Evolutionary conservation across 2,113 vertebrate species (phyloP).

Genomic region (Cryptotis parvus): DNA sequence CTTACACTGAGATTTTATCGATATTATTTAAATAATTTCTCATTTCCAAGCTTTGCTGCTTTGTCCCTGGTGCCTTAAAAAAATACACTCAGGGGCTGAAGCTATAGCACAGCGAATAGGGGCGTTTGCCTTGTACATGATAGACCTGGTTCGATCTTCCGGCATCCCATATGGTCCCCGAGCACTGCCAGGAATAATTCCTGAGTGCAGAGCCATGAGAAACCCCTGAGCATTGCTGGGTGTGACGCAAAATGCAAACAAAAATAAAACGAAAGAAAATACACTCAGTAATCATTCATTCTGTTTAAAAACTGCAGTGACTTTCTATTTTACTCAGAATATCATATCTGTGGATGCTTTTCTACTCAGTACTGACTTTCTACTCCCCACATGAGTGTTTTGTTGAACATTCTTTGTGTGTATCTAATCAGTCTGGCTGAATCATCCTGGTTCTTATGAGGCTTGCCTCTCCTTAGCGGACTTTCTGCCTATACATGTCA

Average conservation of each 20-base stretch:
- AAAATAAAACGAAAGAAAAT: too few relatives aligned
- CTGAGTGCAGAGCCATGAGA: too few relatives aligned
- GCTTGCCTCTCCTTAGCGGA: background rate
- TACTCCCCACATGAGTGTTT: background rate
- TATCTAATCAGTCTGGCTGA: background rate
- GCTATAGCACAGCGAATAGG: too few relatives aligned
- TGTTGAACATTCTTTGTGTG: background rate
- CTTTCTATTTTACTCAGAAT: conserved; percentile 43
- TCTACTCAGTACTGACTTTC: conserved; percentile 26
- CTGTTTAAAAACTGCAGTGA: conserved; percentile 6
- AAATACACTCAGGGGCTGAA: conserved; percentile 16
- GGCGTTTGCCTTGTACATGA: too few relatives aligned
- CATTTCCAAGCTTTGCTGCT: background rate
- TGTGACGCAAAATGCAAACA: too few relatives aligned
- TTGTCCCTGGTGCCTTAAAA: conserved; percentile 9
- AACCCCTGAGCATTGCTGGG: too few relatives aligned
- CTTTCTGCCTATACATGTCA: too few relatives aligned
- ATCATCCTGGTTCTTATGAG: background rate
- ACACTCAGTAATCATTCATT: conserved; percentile 45
- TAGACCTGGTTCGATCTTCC: too few relatives aligned
- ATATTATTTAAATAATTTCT: conserved; percentile 17
- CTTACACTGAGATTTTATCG: conserved; percentile 14
- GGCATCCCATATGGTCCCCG: too few relatives aligned
- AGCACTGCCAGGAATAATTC: too few relatives aligned
- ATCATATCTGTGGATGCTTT: background rate